Percentiles rank a stretch among this genome's conserved stretches.
Conservation (phyloP, 2,888 invertebrate species). For the Drosophila monieri region DNA sequence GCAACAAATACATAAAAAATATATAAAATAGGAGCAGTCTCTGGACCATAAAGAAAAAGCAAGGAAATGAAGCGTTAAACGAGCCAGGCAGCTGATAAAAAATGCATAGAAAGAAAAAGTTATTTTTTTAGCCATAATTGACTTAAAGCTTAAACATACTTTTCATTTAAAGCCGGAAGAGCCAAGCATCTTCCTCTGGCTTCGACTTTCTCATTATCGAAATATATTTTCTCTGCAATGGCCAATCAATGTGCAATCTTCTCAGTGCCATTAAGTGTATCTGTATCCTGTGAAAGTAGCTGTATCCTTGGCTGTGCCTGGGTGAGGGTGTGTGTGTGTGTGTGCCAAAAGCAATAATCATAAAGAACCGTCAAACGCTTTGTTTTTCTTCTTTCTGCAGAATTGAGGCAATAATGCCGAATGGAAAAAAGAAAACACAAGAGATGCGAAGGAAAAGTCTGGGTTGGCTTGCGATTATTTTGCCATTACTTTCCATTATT, state of each 20-base stretch:
- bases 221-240: constrained; percentile 57
- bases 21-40: constrained; percentile 1
- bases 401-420: constrained; percentile 69
- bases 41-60: background rate
- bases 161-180: background rate
- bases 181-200: background rate
- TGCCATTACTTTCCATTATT: constrained; percentile 79
- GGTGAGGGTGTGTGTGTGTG: constrained; percentile 26
- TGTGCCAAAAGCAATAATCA: constrained; percentile 67
- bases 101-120: background rate
- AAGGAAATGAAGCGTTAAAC: constrained; percentile 69
- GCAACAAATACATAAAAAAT: constrained; percentile 34
- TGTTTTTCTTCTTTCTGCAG: constrained; percentile 51
- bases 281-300: constrained; percentile 9
- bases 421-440: constrained; percentile 14
- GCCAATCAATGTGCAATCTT: constrained; percentile 71
- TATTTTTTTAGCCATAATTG: background rate
- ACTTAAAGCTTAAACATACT: background rate
- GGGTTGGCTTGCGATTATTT: constrained; percentile 72
- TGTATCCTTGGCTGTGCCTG: background rate
- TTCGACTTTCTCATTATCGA: constrained; percentile 13
- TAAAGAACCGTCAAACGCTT: constrained; percentile 73
- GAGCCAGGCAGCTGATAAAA: constrained; percentile 71
- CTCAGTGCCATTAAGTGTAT: constrained; percentile 14
- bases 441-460: constrained; percentile 23